These are phyloP conservation scores for Rynchops niger DNA, from an alignment of 2,113 vertebrate species.

Conservation along the genomic window DNA sequence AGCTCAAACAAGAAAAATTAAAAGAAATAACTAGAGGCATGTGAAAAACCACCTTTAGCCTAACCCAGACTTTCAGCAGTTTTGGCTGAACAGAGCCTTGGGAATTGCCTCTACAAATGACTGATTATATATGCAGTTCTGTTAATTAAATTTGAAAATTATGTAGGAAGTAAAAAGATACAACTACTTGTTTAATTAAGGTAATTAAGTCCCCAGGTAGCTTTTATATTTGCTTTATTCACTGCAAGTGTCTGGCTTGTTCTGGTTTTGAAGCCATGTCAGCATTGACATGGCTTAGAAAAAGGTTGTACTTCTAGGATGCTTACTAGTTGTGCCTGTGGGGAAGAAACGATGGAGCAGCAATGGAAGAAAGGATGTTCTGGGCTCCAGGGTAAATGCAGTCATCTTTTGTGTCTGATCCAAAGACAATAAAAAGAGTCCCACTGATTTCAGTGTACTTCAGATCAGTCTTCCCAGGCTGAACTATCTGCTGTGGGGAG, in stretches of 20 bases:
- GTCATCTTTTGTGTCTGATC: neutral
- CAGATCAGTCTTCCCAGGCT: neutral
- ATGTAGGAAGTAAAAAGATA: conserved; percentile 60
- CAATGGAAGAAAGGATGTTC: conserved; percentile 12
- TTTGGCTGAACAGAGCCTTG: neutral
- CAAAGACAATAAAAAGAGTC: conserved; percentile 23
- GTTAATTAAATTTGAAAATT: conserved; percentile 65
- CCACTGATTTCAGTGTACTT: neutral
- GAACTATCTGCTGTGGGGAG: neutral
- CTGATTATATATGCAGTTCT: conserved; percentile 50
- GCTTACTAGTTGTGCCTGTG: conserved; percentile 11
- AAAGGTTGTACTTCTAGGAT: neutral
- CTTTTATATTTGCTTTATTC: conserved; percentile 57
- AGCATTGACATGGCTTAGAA: neutral
- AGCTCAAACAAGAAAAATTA: conserved; percentile 5
- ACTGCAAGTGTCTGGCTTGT: conserved; percentile 32
- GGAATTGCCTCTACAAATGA: conserved; percentile 33
- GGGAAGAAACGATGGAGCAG: neutral
- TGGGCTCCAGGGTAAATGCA: conserved; percentile 8
- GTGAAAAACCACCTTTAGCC: conserved; percentile 3
- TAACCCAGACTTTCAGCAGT: conserved; percentile 28
- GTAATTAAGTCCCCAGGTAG: conserved; percentile 61
- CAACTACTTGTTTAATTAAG: conserved; percentile 64
- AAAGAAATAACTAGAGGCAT: conserved; percentile 41
- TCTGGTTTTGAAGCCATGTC: conserved; percentile 48